Conservation (phyloP, 2,797 vertebrate genomes). For the Buphagus erythrorhynchus region DNA sequence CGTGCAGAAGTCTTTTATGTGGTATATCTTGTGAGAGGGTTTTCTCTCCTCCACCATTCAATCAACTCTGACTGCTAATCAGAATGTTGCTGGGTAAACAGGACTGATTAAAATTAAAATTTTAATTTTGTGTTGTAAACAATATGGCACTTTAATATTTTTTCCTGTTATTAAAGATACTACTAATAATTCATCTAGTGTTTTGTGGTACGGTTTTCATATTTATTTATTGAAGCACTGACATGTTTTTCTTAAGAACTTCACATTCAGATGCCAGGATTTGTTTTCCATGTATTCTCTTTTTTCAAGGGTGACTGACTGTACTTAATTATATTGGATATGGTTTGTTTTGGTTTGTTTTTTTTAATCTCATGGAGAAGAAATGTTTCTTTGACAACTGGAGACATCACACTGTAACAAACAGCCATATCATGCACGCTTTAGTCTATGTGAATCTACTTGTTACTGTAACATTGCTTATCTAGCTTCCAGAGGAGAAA, state of each 20-base stretch:
- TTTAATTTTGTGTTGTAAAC: conserved; percentile 37
- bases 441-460: neutral
- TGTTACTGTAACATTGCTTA: neutral
- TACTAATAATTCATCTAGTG: conserved; percentile 3
- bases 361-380: neutral
- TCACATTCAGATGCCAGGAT: neutral
- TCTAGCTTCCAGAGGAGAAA: neutral
- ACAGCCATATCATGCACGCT: neutral
- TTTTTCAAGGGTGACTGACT: neutral
- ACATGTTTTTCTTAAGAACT: conserved; percentile 16
- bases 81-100: conserved; percentile 46
- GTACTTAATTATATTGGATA: conserved; percentile 8
- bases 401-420: neutral
- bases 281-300: conserved; percentile 10
- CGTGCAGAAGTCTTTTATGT: neutral
- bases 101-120: conserved; percentile 42
- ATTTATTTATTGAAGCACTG: neutral
- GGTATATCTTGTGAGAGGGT: neutral
- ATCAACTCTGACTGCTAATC: conserved; percentile 39
- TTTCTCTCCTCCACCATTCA: neutral
- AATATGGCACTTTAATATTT: conserved; percentile 32
- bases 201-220: neutral
- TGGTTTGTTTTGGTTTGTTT: neutral
- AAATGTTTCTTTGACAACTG: neutral
- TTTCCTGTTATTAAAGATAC: conserved; percentile 15